Conservation (phyloP, 2,113 vertebrate species). For the Oncorhynchus clarkii region DNA sequence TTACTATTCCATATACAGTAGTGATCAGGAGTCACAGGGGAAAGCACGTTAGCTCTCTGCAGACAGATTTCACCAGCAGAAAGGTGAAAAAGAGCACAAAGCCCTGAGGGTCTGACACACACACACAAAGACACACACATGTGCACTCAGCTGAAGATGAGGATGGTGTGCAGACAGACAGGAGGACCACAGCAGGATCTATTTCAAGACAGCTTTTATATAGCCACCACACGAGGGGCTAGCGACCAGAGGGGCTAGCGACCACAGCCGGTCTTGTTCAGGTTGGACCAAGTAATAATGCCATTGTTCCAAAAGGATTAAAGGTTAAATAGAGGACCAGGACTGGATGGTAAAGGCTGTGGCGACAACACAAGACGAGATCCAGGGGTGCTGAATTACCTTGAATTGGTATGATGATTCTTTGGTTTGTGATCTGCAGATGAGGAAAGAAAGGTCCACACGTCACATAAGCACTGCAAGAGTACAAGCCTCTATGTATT, state of each 20-base stretch:
- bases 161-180: too few relatives aligned
- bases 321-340: too few relatives aligned
- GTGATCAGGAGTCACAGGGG: not conserved
- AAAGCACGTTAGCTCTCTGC: not conserved
- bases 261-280: not conserved
- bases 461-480: not conserved
- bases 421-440: conserved; percentile 72
- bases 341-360: not conserved
- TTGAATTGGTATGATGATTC: conserved; percentile 81
- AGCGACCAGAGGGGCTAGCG: not conserved
- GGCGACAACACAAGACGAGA: not conserved
- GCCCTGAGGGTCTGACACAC: not conserved
- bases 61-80: too few relatives aligned
- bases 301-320: too few relatives aligned
- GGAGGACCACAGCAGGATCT: too few relatives aligned
- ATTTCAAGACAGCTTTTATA: too few relatives aligned
- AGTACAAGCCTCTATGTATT: not conserved
- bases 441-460: conserved; percentile 14
- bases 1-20: conserved; percentile 6
- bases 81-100: not conserved
- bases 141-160: too few relatives aligned
- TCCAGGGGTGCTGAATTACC: conserved; percentile 70
- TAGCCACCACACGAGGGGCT: not conserved
- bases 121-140: too few relatives aligned
- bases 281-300: not conserved